These are phyloP conservation scores for Leguminivora glycinivorella DNA, from an alignment of 1,140 invertebrate species.

Conservation along the genomic window DNA sequence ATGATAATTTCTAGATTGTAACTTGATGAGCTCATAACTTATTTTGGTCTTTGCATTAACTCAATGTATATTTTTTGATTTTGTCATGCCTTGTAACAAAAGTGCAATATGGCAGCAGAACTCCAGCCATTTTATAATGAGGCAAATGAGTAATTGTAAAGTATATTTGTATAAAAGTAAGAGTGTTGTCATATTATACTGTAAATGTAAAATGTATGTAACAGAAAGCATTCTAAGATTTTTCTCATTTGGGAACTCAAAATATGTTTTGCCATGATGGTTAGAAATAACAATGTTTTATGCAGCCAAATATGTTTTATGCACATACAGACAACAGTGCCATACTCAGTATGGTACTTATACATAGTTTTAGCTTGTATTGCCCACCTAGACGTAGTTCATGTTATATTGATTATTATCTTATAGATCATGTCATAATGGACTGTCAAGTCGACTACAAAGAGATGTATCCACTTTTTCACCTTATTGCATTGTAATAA, in stretches of 20 bases:
- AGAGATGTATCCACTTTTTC: too few relatives aligned
- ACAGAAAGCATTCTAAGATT: background rate
- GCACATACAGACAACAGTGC: background rate
- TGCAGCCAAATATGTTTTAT: constrained; percentile 15
- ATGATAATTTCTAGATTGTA: background rate
- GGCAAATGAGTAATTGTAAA: background rate
- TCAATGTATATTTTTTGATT: background rate
- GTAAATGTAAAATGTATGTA: constrained; percentile 1
- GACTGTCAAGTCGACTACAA: too few relatives aligned
- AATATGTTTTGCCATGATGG: background rate
- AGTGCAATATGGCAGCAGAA: background rate
- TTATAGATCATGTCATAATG: constrained; percentile 23
- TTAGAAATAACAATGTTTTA: background rate
- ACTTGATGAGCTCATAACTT: background rate
- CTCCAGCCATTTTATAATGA: background rate
- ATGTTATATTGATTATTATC: constrained; percentile 22
- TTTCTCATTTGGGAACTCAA: background rate
- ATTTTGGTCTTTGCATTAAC: background rate
- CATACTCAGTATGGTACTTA: background rate
- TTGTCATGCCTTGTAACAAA: background rate
- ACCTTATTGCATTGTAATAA: too few relatives aligned
- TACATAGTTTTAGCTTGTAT: background rate
- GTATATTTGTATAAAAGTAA: background rate
- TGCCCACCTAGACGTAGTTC: constrained; percentile 18
- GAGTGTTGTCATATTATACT: background rate